A percentile compares a stretch with the other conserved stretches of the same genome.
phyloP scores from a whole-genome alignment of 2,797 vertebrate species.

The Oreonectes daqikongensis region DNA sequence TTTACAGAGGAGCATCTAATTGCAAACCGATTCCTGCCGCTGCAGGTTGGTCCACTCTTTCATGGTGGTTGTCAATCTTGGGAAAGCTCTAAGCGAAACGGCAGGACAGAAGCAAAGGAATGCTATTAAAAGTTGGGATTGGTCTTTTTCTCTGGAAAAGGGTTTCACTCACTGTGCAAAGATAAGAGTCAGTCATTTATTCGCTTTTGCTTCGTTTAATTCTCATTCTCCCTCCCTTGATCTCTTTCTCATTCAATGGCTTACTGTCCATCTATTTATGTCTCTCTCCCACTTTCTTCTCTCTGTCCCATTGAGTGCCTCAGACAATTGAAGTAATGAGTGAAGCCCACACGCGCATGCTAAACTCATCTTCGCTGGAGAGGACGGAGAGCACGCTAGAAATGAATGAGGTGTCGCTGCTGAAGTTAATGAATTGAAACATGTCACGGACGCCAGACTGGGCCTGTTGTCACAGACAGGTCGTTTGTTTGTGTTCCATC shows the following conservation, averaged over 20 bases:
- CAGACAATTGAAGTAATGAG: constrained; percentile 52
- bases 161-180: constrained; percentile 26
- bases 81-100: constrained; percentile 24
- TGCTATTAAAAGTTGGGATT: constrained; percentile 53
- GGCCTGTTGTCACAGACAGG: constrained; percentile 36
- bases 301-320: constrained; percentile 34
- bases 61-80: constrained; percentile 43
- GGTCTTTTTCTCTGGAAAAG: constrained; percentile 39
- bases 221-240: constrained; percentile 24
- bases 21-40: constrained; percentile 47
- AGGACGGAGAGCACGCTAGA: constrained; percentile 19
- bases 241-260: constrained; percentile 32
- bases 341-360: constrained; percentile 2
- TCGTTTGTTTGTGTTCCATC: constrained; percentile 41
- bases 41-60: constrained; percentile 45
- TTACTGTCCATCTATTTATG: constrained; percentile 44
- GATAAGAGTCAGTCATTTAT: constrained; percentile 33
- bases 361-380: constrained; percentile 40
- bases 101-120: constrained; percentile 33
- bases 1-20: constrained; percentile 47
- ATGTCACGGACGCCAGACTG: constrained; percentile 37
- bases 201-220: constrained; percentile 30
- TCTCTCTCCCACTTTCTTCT: constrained; percentile 43
- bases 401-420: constrained; percentile 41
- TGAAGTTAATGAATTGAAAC: constrained; percentile 53